Percentiles rank a stretch among this genome's conserved stretches.
phyloP scores from a whole-genome alignment of 1,140 invertebrate species.

The Octopus bimaculoides region DNA sequence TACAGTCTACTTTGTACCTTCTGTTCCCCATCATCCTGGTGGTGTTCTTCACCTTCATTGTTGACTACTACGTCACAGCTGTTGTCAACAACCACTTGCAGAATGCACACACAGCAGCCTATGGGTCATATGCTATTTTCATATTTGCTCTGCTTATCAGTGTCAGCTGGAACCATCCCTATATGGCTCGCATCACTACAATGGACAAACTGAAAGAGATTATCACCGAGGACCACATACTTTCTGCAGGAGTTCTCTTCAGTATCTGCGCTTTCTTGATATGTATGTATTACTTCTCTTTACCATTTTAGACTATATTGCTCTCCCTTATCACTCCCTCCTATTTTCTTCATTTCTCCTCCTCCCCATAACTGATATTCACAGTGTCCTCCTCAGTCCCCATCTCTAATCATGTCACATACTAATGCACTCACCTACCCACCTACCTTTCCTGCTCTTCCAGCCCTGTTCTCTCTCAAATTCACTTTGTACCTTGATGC shows the following conservation, averaged over 20 bases:
- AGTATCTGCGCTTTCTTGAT: constrained; percentile 55
- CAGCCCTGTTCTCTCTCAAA: no score
- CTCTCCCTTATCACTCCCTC: no score
- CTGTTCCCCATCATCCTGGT: constrained; percentile 55
- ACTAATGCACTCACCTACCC: no score
- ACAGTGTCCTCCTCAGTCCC: no score
- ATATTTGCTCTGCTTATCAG: constrained; percentile 47
- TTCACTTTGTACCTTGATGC: no score
- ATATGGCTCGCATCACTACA: constrained; percentile 46
- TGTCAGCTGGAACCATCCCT: constrained; percentile 53
- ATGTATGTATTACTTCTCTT: constrained; percentile 40
- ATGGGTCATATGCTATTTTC: constrained; percentile 48
- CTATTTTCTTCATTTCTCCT: no score
- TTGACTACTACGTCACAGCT: constrained; percentile 61
- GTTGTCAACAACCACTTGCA: constrained; percentile 52
- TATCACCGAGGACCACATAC: constrained; percentile 56
- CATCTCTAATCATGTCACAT: no score
- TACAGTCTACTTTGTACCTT: constrained; percentile 51
- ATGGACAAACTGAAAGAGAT: constrained; percentile 48
- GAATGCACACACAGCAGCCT: constrained; percentile 36
- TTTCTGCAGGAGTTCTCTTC: constrained; percentile 59
- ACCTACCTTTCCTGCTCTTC: no score
- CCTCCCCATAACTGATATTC: no score
- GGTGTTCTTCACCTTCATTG: constrained; percentile 56
- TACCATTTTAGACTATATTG: background rate